phyloP scores from a whole-genome alignment of 2,888 invertebrate species.

The Lasioglossum malachurum region DNA sequence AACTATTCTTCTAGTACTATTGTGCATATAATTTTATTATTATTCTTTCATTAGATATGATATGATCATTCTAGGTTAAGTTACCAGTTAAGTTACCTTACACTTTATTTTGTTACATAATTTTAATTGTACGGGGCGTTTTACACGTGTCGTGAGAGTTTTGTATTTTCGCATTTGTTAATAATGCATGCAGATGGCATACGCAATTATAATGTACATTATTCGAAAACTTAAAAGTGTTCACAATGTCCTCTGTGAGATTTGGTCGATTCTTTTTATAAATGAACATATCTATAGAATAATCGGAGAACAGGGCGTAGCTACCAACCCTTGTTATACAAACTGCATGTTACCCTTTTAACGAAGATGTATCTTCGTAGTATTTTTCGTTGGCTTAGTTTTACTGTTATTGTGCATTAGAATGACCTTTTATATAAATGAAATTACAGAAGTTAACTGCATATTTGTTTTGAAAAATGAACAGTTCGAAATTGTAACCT shows the following conservation, averaged over 20 bases:
- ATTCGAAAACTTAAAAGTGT: not conserved
- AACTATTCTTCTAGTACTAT: not conserved
- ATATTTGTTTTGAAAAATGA: not conserved
- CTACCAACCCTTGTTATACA: not conserved
- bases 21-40: not conserved
- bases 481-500: slow-evolving; percentile 5
- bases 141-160: not conserved
- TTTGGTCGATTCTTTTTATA: not conserved
- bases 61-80: not conserved
- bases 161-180: not conserved
- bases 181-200: not conserved
- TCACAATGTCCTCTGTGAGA: not conserved
- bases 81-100: not conserved
- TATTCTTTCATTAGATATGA: not conserved
- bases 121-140: not conserved
- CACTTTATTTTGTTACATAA: not conserved
- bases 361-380: not conserved
- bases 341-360: not conserved
- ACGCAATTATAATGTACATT: not conserved
- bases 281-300: not conserved
- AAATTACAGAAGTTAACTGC: not conserved
- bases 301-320: not conserved
- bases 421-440: not conserved
- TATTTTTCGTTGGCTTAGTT: not conserved
- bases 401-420: not conserved